A percentile compares a stretch with the other conserved stretches of the same genome.
These are phyloP conservation scores for Vanessa atalanta DNA, from an alignment of 1,140 invertebrate genomes.

Conservation along the genomic window DNA sequence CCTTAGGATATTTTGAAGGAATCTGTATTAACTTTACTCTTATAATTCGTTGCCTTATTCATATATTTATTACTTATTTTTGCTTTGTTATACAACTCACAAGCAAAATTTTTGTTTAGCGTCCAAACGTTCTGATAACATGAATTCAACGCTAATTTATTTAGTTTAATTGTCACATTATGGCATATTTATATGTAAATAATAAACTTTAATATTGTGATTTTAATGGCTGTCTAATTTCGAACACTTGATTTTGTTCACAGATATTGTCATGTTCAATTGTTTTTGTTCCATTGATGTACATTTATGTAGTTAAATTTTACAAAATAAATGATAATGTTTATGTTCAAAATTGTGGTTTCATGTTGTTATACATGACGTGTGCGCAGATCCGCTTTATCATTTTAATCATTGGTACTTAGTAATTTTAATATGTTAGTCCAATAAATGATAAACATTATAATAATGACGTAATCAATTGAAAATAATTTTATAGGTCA, in stretches of 20 bases:
- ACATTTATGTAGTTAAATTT: neutral
- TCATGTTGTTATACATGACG: slow-evolving; percentile 14
- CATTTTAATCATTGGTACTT: neutral
- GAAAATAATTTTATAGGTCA: no score
- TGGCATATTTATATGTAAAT: slow-evolving; percentile 20
- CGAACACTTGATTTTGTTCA: slow-evolving; percentile 22
- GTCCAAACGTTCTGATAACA: neutral
- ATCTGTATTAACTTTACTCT: slow-evolving; percentile 20
- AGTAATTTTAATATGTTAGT: no score
- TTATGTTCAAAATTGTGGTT: slow-evolving; percentile 19
- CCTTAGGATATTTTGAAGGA: slow-evolving; percentile 19
- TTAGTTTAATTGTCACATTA: neutral
- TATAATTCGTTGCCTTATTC: neutral
- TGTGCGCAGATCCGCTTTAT: neutral
- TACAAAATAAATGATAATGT: neutral
- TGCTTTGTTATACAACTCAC: neutral
- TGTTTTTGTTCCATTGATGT: neutral
- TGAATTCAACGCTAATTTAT: neutral
- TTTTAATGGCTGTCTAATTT: slow-evolving; percentile 35
- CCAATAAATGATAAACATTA: no score
- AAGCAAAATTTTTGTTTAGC: neutral
- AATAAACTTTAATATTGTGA: slow-evolving; percentile 32
- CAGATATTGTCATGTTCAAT: neutral
- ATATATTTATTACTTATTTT: neutral
- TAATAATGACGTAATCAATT: no score